Base-by-base conservation (phyloP, 2,888 invertebrate genomes). In the Crematogaster levior region DNA sequence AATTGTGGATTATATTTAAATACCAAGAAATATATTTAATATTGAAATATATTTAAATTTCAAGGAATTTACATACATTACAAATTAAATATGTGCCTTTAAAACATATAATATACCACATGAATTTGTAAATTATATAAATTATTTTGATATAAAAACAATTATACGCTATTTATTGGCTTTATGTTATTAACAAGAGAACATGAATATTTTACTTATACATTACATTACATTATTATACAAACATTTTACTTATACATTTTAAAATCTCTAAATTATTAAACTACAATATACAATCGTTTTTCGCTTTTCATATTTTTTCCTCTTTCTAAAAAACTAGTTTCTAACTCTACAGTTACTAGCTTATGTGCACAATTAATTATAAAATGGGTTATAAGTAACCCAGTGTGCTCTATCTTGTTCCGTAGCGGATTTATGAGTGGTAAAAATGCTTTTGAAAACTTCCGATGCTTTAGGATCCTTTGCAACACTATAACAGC, bases 391-490 rank as follows among this genome's bases (percentile, higher is more conserved):
- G 95, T 99, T 99, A 92, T 98, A 99, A 0, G 99, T 99, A 79
- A 99, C 97, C 99, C 99, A 99, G 94, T 99, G 99, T 1, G 98
- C 98, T 90, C 97, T 96, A 61, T 97, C 96, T 94, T 99, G 98
- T 74, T 97, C 97, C 91, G 97, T 96, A 80, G 99, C 99, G 77
- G 96, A 97, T 92, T 97, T 96, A 93, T 98, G 98, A 10, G 97
- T 96, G 0, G 99, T 99, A 93, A 99, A 99, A 73, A 99, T 94
- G 2, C 99, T 99, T 94, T 99, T 99, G 93, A 97, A 98, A 0
- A 98, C 98, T 94, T 98, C 97, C 83, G 97, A 97, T 6, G 97
- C 97, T 90, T 97, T 97, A 0, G 98, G 98, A 95, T 99, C 99
- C 83, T 97, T 97, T 0, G 99, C 98, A 46, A 99, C 97, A 93